These are phyloP conservation scores for Stegastes partitus DNA, from an alignment of 2,113 vertebrate genomes.

Conservation along the genomic window DNA sequence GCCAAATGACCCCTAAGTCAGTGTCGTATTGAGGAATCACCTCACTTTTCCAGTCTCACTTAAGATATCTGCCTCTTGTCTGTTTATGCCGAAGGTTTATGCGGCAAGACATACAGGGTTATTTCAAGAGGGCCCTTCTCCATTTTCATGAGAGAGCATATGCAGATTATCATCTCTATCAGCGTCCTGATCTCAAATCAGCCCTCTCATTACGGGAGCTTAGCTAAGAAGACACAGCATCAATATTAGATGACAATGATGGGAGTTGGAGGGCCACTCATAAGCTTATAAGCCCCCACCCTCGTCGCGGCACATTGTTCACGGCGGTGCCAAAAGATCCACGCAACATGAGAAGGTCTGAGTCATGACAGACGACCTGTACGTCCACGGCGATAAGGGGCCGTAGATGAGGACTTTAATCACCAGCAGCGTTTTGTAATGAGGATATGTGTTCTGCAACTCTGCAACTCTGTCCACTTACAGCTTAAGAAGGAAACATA, in stretches of 20 bases:
- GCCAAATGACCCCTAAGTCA: conserved; percentile 2
- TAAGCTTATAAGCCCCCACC: conserved; percentile 40
- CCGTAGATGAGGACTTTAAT: neutral
- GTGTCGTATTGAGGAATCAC: conserved; percentile 11
- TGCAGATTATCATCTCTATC: conserved; percentile 78
- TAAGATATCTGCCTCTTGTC: conserved; percentile 38
- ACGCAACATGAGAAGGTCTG: conserved; percentile 61
- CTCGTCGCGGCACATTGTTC: conserved; percentile 36
- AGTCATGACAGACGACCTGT: conserved; percentile 57
- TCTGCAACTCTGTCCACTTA: neutral
- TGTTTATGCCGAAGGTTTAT: conserved; percentile 63
- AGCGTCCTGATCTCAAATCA: conserved; percentile 79
- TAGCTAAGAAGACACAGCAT: conserved; percentile 79
- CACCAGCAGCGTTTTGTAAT: conserved; percentile 11
- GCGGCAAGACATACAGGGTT: conserved; percentile 52
- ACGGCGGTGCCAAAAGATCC: conserved; percentile 36
- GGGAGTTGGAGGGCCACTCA: conserved; percentile 65
- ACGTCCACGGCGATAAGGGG: neutral
- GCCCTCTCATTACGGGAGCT: conserved; percentile 81
- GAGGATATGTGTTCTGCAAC: neutral
- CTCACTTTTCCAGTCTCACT: conserved; percentile 50
- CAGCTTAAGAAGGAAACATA: neutral
- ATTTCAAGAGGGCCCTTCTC: conserved; percentile 66
- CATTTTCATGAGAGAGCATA: conserved; percentile 67
- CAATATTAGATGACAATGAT: conserved; percentile 86